Conservation (phyloP, 2,797 vertebrate species). For the Falco cherrug region DNA sequence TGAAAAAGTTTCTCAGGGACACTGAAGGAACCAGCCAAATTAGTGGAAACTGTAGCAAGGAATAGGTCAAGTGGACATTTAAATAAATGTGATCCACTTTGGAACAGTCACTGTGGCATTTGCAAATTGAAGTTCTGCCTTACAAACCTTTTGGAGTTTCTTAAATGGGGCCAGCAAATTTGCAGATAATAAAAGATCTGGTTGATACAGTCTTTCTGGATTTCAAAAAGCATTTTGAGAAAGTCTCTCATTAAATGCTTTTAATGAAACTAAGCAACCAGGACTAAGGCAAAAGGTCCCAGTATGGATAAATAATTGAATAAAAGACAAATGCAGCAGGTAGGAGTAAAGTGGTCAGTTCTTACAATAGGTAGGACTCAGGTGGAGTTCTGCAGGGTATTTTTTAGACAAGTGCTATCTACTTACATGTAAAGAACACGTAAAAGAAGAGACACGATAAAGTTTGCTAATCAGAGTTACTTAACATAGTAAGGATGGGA, state of each 20-base stretch:
- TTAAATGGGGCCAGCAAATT: not conserved
- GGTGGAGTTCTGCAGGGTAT: not conserved
- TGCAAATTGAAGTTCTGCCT: not conserved
- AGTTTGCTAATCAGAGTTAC: not conserved
- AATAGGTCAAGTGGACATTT: slow-evolving; percentile 17
- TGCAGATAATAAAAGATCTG: not conserved
- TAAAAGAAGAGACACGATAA: not conserved
- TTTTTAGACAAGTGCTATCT: not conserved
- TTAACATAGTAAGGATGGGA: not conserved
- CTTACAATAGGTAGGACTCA: not conserved
- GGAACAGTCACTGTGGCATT: not conserved
- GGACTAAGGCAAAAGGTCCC: not conserved
- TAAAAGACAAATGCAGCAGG: not conserved
- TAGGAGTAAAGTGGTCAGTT: not conserved
- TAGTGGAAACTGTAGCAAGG: not conserved
- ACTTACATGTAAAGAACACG: not conserved
- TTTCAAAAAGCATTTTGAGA: not conserved
- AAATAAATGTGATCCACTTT: not conserved
- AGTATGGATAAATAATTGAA: not conserved
- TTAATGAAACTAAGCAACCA: not conserved
- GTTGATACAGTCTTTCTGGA: not conserved
- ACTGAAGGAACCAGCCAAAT: not conserved
- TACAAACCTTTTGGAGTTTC: not conserved
- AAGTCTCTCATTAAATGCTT: not conserved
- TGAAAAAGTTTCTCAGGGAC: not conserved